Percentiles rank a stretch among this genome's conserved stretches.
Evolutionary conservation across 2,113 vertebrate species (phyloP).

Genomic region (Myanophis thanlyinensis): DNA sequence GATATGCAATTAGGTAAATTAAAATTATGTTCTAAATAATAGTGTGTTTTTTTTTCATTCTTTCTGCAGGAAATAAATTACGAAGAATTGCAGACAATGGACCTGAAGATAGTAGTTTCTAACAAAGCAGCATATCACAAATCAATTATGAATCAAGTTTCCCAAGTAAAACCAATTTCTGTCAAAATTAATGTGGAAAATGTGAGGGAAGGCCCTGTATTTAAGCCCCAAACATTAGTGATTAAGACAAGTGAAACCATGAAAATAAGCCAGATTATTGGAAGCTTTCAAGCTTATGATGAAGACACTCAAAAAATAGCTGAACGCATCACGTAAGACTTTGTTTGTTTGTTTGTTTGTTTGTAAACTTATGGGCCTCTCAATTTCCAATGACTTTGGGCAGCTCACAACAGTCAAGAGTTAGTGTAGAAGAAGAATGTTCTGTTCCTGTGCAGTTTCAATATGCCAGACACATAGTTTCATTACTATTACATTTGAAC

Average conservation of each 20-base stretch:
- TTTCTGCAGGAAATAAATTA: slow-evolving; percentile 72
- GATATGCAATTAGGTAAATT: background rate
- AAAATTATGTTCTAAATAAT: background rate
- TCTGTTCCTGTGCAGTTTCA: background rate
- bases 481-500: background rate
- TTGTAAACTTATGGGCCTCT: background rate
- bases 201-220: slow-evolving; percentile 69
- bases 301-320: slow-evolving; percentile 67
- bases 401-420: background rate
- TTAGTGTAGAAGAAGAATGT: background rate
- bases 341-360: background rate
- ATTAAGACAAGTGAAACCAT: slow-evolving; percentile 57
- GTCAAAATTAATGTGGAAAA: slow-evolving; percentile 74
- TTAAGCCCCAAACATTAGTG: slow-evolving; percentile 56
- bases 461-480: background rate
- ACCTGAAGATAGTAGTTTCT: slow-evolving; percentile 69
- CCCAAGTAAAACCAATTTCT: slow-evolving; percentile 61
- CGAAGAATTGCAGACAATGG: slow-evolving; percentile 63
- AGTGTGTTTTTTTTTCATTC: background rate
- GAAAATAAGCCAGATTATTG: slow-evolving; percentile 55
- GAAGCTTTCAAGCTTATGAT: slow-evolving; percentile 71
- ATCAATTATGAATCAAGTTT: slow-evolving; percentile 57
- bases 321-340: slow-evolving; percentile 62
- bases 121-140: slow-evolving; percentile 80
- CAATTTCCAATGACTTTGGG: background rate